A percentile compares a stretch with the other conserved stretches of the same genome.
phyloP scores from a whole-genome alignment of 2,797 vertebrate genomes.

The Carapus acus region DNA sequence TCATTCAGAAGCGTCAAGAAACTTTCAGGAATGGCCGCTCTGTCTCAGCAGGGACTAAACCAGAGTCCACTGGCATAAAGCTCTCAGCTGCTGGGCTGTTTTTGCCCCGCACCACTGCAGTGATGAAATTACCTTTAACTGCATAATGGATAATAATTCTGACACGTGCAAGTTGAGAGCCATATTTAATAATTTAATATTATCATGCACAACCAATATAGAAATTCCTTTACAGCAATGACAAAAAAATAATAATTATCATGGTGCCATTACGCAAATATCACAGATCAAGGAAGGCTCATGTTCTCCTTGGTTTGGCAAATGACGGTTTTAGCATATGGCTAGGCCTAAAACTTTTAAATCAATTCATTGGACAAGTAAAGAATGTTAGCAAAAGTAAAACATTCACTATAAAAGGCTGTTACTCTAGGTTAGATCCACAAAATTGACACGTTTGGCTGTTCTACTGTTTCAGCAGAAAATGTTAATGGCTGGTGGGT shows the following conservation, averaged over 20 bases:
- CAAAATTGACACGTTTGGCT: conserved; percentile 1
- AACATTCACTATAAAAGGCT: conserved; percentile 29
- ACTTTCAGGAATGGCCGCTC: too few species aligned
- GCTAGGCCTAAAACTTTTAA: conserved; percentile 14
- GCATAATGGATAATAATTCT: too few species aligned
- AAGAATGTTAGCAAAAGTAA: conserved; percentile 9
- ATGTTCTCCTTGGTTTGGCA: conserved; percentile 38
- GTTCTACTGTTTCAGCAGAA: too few species aligned
- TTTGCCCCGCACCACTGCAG: too few species aligned
- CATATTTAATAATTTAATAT: conserved; percentile 68
- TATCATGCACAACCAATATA: conserved; percentile 63
- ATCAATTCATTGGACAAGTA: conserved; percentile 12
- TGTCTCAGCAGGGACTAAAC: too few species aligned
- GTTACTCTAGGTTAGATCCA: conserved; percentile 29
- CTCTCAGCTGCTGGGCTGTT: too few species aligned
- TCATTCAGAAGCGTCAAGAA: too few species aligned
- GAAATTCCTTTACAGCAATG: conserved; percentile 62
- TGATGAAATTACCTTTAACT: too few species aligned
- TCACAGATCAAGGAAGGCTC: conserved; percentile 56
- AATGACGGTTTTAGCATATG: conserved; percentile 32
- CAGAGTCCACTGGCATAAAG: too few species aligned
- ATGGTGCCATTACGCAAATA: conserved; percentile 53
- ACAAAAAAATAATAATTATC: conserved; percentile 60
- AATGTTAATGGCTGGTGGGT: neutral
- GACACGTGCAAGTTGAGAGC: conserved; percentile 13